A percentile compares a stretch with the other conserved stretches of the same genome.
Evolutionary conservation across 2,113 vertebrate species (phyloP).

Genomic region (Motacilla alba): DNA sequence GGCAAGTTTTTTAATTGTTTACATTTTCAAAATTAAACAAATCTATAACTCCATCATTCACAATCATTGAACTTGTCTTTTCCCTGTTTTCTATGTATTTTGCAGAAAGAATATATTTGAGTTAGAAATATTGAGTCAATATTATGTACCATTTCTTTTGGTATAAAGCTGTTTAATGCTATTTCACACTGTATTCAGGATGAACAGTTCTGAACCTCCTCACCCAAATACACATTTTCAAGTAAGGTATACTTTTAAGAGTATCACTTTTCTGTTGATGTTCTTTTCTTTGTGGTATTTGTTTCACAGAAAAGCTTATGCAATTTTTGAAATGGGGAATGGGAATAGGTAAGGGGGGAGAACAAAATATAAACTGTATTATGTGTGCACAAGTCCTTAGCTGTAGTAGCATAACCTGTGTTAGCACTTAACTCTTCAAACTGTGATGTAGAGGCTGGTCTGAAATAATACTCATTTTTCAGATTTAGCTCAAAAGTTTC

Average conservation of each 20-base stretch:
- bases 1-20: conserved; percentile 49
- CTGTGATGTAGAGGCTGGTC: neutral
- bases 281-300: neutral
- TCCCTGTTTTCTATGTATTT: conserved; percentile 38
- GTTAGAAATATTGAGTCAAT: conserved; percentile 34
- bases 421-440: neutral
- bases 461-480: neutral
- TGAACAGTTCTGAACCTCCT: neutral
- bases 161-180: conserved; percentile 47
- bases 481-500: neutral
- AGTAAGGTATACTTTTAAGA: neutral
- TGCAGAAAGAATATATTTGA: conserved; percentile 49
- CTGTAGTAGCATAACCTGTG: neutral
- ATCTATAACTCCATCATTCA: conserved; percentile 12
- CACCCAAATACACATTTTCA: neutral
- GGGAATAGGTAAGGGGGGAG: neutral
- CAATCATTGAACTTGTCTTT: conserved; percentile 29
- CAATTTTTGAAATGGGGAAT: neutral
- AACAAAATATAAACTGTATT: neutral
- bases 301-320: neutral
- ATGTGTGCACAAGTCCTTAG: neutral
- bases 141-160: conserved; percentile 26
- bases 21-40: neutral
- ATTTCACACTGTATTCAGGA: neutral
- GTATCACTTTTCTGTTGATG: neutral